Evolutionary conservation across 2,888 invertebrate genomes (phyloP).

Genomic region (Tetramorium bicarinatum): DNA sequence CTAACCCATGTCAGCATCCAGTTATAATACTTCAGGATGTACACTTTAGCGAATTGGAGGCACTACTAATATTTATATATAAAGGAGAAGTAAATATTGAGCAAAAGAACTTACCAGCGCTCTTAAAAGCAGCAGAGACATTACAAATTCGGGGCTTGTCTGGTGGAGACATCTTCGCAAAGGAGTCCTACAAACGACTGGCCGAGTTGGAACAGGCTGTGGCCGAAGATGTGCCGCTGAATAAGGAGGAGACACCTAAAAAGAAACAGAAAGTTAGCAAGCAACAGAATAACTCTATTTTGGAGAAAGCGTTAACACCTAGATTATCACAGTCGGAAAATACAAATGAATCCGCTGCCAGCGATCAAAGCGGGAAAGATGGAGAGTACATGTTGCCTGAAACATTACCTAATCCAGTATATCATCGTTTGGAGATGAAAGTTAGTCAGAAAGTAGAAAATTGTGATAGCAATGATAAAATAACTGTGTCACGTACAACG

Average conservation of each 20-base stretch:
- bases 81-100: constrained; percentile 92
- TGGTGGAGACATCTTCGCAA: constrained; percentile 87
- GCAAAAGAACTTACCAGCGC: constrained; percentile 90
- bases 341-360: constrained; percentile 76
- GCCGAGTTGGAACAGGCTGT: constrained; percentile 78
- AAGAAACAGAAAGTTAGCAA: constrained; percentile 80
- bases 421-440: constrained; percentile 83
- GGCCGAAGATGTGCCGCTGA: constrained; percentile 65
- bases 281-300: constrained; percentile 78
- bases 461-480: neutral
- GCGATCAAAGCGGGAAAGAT: constrained; percentile 78
- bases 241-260: constrained; percentile 77
- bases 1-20: constrained; percentile 92
- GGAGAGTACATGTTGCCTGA: constrained; percentile 74
- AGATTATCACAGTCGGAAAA: constrained; percentile 74
- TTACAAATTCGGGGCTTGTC: constrained; percentile 91
- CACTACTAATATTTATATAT: constrained; percentile 91
- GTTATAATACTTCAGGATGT: constrained; percentile 92
- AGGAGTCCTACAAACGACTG: constrained; percentile 85
- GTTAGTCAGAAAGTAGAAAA: constrained; percentile 67
- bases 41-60: constrained; percentile 89
- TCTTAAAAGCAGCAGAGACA: constrained; percentile 90
- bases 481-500: neutral
- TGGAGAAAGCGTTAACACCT: constrained; percentile 81
- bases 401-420: constrained; percentile 77